phyloP scores from a whole-genome alignment of 2,888 invertebrate species.

The Drosophila meridionalis region DNA sequence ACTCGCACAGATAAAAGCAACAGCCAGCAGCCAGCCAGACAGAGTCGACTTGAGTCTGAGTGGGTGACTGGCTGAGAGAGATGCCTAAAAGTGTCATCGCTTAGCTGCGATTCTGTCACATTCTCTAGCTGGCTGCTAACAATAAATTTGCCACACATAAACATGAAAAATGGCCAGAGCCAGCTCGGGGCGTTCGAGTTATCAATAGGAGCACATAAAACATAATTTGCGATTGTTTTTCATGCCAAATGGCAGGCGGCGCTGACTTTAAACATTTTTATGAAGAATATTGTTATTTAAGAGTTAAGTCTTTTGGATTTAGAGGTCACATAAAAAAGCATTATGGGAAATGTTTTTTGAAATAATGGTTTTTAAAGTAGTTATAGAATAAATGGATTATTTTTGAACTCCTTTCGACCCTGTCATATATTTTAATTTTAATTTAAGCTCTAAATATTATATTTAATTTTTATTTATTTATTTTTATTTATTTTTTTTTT shows the following conservation, averaged over 20 bases:
- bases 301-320: background rate
- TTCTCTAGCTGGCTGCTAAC: conserved; percentile 45
- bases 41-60: background rate
- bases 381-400: no score
- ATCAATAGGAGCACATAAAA: conserved; percentile 58
- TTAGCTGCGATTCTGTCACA: conserved; percentile 70
- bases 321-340: background rate
- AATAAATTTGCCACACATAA: conserved; percentile 68
- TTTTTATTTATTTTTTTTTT: no score
- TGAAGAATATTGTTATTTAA: background rate
- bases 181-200: conserved; percentile 42
- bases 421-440: no score
- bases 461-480: no score
- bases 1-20: conserved; percentile 62
- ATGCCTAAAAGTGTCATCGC: conserved; percentile 57
- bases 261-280: conserved; percentile 3
- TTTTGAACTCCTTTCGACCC: no score
- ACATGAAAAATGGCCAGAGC: conserved; percentile 53
- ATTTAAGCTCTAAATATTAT: no score
- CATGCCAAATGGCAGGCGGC: conserved; percentile 31
- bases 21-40: conserved; percentile 8
- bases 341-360: background rate
- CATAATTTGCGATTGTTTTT: conserved; percentile 70
- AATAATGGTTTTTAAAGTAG: no score
- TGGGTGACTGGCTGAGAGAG: conserved; percentile 8